Evolutionary conservation across 2,113 vertebrate species (phyloP).

Genomic region (Triplophysa siluroides): DNA sequence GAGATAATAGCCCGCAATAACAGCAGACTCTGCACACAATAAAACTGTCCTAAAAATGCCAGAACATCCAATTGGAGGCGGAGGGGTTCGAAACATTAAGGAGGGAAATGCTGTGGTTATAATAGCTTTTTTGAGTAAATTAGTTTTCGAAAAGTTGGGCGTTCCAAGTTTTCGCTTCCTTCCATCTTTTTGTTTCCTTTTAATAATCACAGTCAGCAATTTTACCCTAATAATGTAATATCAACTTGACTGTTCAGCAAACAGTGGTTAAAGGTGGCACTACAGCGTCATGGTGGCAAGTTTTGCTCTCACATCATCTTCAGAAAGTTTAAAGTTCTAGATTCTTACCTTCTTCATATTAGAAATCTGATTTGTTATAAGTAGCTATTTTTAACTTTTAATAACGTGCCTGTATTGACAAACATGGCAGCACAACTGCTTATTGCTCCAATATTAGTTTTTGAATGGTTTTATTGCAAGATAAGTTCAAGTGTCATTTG

Average conservation of each 20-base stretch:
- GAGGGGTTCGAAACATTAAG: conserved; percentile 2
- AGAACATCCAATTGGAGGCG: conserved; percentile 3
- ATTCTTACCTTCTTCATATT: too few relatives aligned
- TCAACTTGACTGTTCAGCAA: neutral
- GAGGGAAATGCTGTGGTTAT: conserved; percentile 24
- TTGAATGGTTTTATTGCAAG: neutral
- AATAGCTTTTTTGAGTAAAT: conserved; percentile 40
- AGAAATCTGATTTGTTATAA: neutral
- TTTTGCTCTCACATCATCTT: too few relatives aligned
- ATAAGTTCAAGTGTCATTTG: conserved; percentile 23
- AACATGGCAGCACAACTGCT: neutral
- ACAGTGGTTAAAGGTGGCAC: too few relatives aligned
- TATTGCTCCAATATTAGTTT: neutral
- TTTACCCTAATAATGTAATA: conserved; percentile 16
- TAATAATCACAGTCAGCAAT: conserved; percentile 34
- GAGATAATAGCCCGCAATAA: conserved; percentile 41
- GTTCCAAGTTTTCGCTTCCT: conserved; percentile 1
- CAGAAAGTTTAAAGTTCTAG: too few relatives aligned
- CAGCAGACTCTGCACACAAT: conserved; percentile 42
- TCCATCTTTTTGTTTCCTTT: conserved; percentile 11
- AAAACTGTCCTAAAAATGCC: conserved; percentile 39
- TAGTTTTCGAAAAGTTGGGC: conserved; percentile 28
- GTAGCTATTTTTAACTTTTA: neutral
- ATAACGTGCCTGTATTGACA: conserved; percentile 4
- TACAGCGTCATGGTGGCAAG: too few relatives aligned